Percentiles rank a stretch among this genome's conserved stretches.
These are phyloP conservation scores for Orthosia cruda DNA, from an alignment of 2,888 invertebrate genomes.

Conservation along the genomic window DNA sequence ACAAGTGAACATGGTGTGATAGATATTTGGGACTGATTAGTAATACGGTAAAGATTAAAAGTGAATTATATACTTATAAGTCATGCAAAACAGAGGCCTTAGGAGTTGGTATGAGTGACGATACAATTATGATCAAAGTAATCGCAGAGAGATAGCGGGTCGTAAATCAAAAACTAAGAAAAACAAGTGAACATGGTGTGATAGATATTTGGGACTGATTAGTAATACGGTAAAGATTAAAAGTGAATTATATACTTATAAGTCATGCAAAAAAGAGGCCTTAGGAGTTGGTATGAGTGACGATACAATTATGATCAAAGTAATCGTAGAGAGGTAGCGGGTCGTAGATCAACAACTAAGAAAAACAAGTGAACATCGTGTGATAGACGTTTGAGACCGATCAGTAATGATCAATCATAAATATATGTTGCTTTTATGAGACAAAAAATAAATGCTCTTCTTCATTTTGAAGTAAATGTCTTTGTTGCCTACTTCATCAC, in stretches of 20 bases:
- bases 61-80: constrained; percentile 3
- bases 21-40: no score
- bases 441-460: no score
- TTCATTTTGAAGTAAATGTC: no score
- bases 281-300: neutral
- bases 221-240: constrained; percentile 30
- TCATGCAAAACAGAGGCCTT: neutral
- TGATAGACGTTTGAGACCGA: no score
- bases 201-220: no score
- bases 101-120: neutral
- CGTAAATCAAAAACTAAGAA: neutral
- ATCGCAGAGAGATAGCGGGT: neutral
- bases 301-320: neutral
- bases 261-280: neutral
- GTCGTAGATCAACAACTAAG: neutral
- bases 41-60: constrained; percentile 31
- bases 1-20: no score
- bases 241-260: constrained; percentile 7
- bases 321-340: neutral
- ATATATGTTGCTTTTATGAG: no score
- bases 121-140: neutral
- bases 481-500: no score
- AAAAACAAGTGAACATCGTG: no score
- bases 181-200: no score
- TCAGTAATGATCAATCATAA: no score